These are phyloP conservation scores for Psilanteris sp. DNA, from an alignment of 1,140 invertebrate species.

Conservation along the genomic window DNA sequence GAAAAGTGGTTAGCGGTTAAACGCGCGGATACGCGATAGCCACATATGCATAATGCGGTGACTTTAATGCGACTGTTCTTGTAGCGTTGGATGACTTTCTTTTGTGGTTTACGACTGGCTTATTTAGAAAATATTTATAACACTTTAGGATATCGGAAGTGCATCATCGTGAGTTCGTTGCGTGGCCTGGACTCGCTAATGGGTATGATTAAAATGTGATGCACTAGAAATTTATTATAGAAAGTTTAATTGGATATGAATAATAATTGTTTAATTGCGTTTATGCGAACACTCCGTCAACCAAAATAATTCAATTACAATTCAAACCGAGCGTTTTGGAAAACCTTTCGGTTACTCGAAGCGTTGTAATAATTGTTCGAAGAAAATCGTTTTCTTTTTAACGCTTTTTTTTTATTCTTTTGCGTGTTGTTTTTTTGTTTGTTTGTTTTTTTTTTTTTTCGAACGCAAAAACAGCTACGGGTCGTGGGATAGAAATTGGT, in stretches of 20 bases:
- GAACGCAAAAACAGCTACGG: slow-evolving; percentile 16
- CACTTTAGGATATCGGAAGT: slow-evolving; percentile 37
- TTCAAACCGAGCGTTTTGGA: too few species aligned
- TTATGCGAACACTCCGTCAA: slow-evolving; percentile 6
- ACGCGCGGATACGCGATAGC: slow-evolving; percentile 15
- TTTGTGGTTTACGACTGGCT: slow-evolving; percentile 41
- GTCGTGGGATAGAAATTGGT: slow-evolving; percentile 53
- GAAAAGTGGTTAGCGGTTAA: not conserved
- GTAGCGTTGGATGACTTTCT: slow-evolving; percentile 22
- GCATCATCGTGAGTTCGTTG: slow-evolving; percentile 19
- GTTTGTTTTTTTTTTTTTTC: not conserved
- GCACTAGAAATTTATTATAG: slow-evolving; percentile 42
- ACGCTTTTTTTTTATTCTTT: too few species aligned
- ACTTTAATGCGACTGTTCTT: slow-evolving; percentile 10
- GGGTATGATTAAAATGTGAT: slow-evolving; percentile 38
- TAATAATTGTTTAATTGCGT: slow-evolving; percentile 27
- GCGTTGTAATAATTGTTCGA: too few species aligned
- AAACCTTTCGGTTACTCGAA: too few species aligned
- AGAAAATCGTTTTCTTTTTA: too few species aligned
- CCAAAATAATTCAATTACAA: not conserved
- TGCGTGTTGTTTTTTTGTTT: too few species aligned
- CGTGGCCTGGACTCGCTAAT: slow-evolving; percentile 2
- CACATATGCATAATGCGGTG: slow-evolving; percentile 11
- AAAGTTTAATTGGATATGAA: slow-evolving; percentile 33
- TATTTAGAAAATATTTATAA: slow-evolving; percentile 44